Evolutionary conservation across 2,888 invertebrate genomes (phyloP), one percentile per base, ranked within the genome.

Genomic region (Calliopum simillimum): DNA sequence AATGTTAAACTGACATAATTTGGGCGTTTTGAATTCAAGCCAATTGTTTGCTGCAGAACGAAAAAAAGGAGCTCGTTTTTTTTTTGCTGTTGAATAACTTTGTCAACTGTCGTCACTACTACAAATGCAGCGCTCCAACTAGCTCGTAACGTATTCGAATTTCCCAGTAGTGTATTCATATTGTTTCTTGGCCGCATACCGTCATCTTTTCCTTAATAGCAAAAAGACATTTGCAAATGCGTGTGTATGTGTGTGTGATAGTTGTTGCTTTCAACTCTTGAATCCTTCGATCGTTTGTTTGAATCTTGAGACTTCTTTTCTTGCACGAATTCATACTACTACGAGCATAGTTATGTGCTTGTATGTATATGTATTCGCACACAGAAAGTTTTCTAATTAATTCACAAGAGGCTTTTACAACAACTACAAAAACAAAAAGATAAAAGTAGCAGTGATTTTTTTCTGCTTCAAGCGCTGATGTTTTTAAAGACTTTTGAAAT

Each of bases 381-480:
- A 33, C 56, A 25, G 78, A 80, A 80, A 80, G 78, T 80, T 80
- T 80, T 80, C 80, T 80, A 80, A 80, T 80, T 80, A 80, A 80
- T 80, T 80, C 80, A 76, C 80, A 74, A 74, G 76, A 75, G 75
- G 79, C 75, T 75, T 76, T 73, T 64, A 63, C 12, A 69, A 51
- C 46, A 73, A 75, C 75, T 74, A 25, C 56, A 19, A 56, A 61
- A 72, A 55, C n/a, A 19, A 33, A 41, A 14, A n/a, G n/a, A n/a
- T n/a, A 25, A n/a, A 56, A 56, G 33, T 23, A n/a, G 33, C 33
- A 58, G n/a, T 21, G 8, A 14, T 4, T 58, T 33, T 55, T 58
- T 58, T n/a, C 16, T 6, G 8, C 33, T 33, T 8, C 33, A 33
- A 1, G 33, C 33, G 33, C 8, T 33, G 33, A 33, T 33, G 33